Percentiles rank a stretch among this genome's conserved stretches.
Evolutionary conservation across 1,140 invertebrate species (phyloP).

Genomic region (Nebria ingens): DNA sequence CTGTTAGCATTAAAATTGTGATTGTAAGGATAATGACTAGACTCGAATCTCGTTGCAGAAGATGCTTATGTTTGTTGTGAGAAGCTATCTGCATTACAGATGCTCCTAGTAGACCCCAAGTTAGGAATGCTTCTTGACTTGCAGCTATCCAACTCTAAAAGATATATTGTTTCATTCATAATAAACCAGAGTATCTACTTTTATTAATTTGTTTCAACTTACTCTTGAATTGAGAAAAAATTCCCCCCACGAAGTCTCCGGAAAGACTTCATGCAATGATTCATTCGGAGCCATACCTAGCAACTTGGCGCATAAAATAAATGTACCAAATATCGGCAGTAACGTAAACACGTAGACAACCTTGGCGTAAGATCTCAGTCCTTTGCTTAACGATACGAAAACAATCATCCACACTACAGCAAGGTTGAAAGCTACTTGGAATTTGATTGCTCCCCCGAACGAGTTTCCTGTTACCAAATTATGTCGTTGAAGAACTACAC

Average conservation of each 20-base stretch:
- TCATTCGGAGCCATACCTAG: constrained; percentile 56
- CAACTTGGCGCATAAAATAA: constrained; percentile 62
- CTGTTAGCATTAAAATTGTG: constrained; percentile 57
- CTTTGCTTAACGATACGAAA: constrained; percentile 81
- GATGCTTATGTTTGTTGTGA: constrained; percentile 54
- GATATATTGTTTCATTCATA: constrained; percentile 6
- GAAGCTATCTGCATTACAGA: constrained; percentile 75
- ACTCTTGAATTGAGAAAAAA: constrained; percentile 73
- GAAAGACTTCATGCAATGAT: constrained; percentile 55
- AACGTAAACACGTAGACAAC: constrained; percentile 64
- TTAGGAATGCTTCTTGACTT: constrained; percentile 76
- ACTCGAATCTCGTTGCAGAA: constrained; percentile 67
- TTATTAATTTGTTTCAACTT: constrained; percentile 21
- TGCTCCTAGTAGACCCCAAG: constrained; percentile 79
- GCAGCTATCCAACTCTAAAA: constrained; percentile 76
- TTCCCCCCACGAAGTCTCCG: constrained; percentile 66
- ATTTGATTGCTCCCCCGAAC: constrained; percentile 63
- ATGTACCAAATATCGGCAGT: constrained; percentile 58
- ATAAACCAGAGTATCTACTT: neutral
- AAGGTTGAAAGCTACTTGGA: constrained; percentile 81
- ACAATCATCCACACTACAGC: constrained; percentile 84
- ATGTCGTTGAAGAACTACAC: constrained; percentile 64
- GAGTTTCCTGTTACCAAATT: constrained; percentile 47
- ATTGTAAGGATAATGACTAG: constrained; percentile 70
- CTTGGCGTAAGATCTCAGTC: constrained; percentile 75